These are phyloP conservation scores for Thalpophila matura DNA, from an alignment of 2,888 invertebrate genomes.

Conservation along the genomic window DNA sequence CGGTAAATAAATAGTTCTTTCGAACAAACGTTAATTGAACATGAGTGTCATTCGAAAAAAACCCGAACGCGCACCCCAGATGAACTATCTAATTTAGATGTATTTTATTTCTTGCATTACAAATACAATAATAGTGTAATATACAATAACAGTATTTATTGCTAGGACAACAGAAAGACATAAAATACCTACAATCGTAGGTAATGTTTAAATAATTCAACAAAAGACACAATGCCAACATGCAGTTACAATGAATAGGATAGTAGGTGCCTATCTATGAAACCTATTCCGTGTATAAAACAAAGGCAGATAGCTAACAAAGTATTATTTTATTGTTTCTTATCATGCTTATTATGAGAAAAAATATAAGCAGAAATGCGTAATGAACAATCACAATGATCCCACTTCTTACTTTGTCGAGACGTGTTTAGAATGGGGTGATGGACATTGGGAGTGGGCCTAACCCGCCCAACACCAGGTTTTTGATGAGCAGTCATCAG, in stretches of 20 bases:
- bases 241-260: conserved; percentile 18
- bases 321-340: conserved; percentile 16
- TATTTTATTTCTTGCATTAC: neutral
- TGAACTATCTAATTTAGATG: neutral
- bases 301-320: conserved; percentile 13
- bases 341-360: neutral
- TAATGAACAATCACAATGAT: neutral
- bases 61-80: too few species aligned
- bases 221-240: conserved; percentile 21
- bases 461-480: too few species aligned
- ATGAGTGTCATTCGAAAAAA: too few species aligned
- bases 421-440: neutral
- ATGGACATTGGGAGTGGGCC: neutral
- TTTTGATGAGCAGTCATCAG: too few species aligned
- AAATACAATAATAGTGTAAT: neutral
- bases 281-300: conserved; percentile 18
- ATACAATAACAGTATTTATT: neutral
- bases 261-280: neutral
- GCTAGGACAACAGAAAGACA: conserved; percentile 26
- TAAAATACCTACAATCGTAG: conserved; percentile 16
- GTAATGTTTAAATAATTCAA: conserved; percentile 22
- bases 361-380: neutral
- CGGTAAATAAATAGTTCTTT: too few species aligned
- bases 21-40: too few species aligned
- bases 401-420: too few species aligned